Evolutionary conservation across 2,113 vertebrate genomes (phyloP), one percentile per base, ranked within the genome.

Genomic region (Strix aluco): DNA sequence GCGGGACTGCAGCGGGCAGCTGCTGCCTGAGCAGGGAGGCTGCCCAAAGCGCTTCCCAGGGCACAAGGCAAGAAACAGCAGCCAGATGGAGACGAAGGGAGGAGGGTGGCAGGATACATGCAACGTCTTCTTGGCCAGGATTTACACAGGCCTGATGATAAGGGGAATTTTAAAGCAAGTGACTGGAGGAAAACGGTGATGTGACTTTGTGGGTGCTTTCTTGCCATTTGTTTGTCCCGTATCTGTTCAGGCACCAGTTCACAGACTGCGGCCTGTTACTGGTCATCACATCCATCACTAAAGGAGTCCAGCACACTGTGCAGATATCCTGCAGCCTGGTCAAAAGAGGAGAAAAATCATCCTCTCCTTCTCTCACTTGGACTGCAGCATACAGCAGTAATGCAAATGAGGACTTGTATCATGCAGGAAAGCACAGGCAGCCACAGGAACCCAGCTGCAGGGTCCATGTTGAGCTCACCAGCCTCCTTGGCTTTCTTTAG

Each of bases 391-490:
- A 13, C 38, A 8, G 3, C 51, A 21, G 58, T 5, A 26, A 9
- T 4, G 10, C 9, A 6, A 2, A 4, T 4, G 5, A 22, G 32
- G 38, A 13, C 34, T 42, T 26, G 6, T 8, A 5, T 1, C 1
- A 5, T 1, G 16, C 49, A 38, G 44, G 21, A 51, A 27, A 29
- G 59, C n/a, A 21, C 1, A 0, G 34, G 27, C 32, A 54, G 51
- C 5, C 30, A 1, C 27, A 40, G 36, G 11, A 61, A 9, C 19
- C 10, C 61, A 29, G 58, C 30, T 38, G 27, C 81, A 71, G 57
- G 52, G 5, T 34, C 80, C 47, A 0, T 1, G 6, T 3, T 34
- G 34, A 38, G 20, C 44, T 95, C 84, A 44, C 14, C 77, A 67
- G 11, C 38, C 51, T 77, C 55, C 59, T 47, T 59, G 75, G 30